A percentile compares a stretch with the other conserved stretches of the same genome.
These are phyloP conservation scores for Suillia variegata DNA, from an alignment of 2,888 invertebrate species.

Conservation along the genomic window DNA sequence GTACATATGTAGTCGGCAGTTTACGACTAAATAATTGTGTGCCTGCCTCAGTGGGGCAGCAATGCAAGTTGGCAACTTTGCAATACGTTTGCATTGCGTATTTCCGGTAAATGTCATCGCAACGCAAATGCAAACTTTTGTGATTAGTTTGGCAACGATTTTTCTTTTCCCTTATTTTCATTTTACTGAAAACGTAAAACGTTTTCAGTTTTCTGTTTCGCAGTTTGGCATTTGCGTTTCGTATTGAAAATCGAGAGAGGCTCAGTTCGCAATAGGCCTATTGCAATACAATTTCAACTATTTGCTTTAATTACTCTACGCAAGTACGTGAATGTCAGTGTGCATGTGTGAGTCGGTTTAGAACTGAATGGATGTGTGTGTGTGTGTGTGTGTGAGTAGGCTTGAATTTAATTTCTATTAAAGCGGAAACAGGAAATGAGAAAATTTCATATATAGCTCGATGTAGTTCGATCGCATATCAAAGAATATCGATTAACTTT, in stretches of 20 bases:
- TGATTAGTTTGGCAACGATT: conserved; percentile 43
- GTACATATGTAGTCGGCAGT: no score
- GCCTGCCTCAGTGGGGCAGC: neutral
- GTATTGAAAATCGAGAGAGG: neutral
- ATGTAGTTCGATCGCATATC: conserved; percentile 5
- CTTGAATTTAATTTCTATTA: conserved; percentile 17
- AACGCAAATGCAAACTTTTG: conserved; percentile 42
- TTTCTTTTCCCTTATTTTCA: no score
- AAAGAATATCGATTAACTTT: neutral
- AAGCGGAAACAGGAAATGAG: conserved; percentile 53
- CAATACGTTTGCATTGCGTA: conserved; percentile 55
- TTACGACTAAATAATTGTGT: no score
- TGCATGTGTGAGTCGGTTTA: no score
- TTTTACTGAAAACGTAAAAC: no score
- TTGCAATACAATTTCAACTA: no score
- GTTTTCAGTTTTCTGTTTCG: neutral
- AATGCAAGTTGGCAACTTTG: conserved; percentile 1
- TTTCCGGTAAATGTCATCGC: conserved; percentile 57
- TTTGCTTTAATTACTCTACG: no score
- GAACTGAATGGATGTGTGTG: conserved; percentile 8
- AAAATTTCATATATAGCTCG: conserved; percentile 39
- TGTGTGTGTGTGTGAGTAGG: conserved; percentile 4
- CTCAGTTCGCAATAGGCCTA: neutral
- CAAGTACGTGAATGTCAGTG: no score
- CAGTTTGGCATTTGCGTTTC: neutral